A percentile compares a stretch with the other conserved stretches of the same genome.
Conservation (phyloP, 2,113 vertebrate genomes). For the Sinocyclocheilus rhinocerous region DNA sequence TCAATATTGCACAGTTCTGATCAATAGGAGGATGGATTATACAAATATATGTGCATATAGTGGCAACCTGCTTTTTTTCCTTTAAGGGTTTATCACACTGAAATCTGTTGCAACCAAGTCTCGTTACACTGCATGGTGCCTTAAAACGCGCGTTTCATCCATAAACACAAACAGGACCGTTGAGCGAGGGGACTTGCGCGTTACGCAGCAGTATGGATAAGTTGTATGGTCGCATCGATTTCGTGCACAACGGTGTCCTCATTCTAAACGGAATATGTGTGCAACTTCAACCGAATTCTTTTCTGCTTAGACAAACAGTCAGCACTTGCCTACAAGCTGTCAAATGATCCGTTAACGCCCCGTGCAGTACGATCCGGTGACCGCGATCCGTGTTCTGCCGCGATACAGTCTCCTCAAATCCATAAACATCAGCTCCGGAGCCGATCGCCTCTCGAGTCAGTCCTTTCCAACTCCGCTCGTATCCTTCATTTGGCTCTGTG, state of each 20-base stretch:
- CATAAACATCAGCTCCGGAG: conserved; percentile 18
- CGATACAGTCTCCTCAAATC: not conserved
- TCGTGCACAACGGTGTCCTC: not conserved
- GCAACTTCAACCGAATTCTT: not conserved
- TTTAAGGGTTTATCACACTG: not conserved
- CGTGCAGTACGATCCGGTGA: not conserved
- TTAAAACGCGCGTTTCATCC: not conserved
- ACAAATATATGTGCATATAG: not conserved
- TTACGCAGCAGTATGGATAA: not conserved
- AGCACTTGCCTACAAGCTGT: conserved; percentile 39
- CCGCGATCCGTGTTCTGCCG: not conserved
- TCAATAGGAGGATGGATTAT: not conserved
- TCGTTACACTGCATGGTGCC: not conserved
- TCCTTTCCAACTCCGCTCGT: conserved; percentile 6
- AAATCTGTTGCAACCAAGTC: not conserved
- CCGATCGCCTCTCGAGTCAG: conserved; percentile 16
- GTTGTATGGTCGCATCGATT: not conserved
- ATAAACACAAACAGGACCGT: not conserved
- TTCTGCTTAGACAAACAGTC: not conserved
- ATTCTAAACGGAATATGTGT: no score
- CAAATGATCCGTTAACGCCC: conserved; percentile 13
- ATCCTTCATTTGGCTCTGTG: conserved; percentile 8
- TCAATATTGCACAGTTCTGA: not conserved
- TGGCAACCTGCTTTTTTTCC: not conserved
- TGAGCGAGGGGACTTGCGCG: not conserved